Conservation (phyloP, 2,888 invertebrate genomes). For the Drosophila ezoana region DNA sequence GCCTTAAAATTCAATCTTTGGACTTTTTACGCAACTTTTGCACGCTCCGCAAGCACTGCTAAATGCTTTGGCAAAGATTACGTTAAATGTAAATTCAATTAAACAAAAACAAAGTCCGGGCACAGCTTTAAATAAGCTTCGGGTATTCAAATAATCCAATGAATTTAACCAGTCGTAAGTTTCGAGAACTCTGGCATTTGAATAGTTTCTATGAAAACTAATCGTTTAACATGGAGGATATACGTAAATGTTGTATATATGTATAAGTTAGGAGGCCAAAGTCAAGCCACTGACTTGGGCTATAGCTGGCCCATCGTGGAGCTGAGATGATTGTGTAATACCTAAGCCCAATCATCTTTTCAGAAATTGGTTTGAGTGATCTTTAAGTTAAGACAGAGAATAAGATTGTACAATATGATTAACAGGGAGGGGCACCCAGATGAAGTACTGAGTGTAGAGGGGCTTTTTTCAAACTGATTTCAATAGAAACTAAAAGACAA, state of each 20-base stretch:
- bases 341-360: too few relatives aligned
- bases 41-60: slow-evolving; percentile 9
- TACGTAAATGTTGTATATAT: not conserved
- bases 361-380: too few relatives aligned
- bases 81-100: slow-evolving; percentile 27
- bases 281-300: too few relatives aligned
- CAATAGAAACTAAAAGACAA: too few relatives aligned
- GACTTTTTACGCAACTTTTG: slow-evolving; percentile 21
- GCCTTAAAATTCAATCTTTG: slow-evolving; percentile 9
- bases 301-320: too few relatives aligned
- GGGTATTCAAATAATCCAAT: slow-evolving; percentile 16
- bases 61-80: slow-evolving; percentile 21
- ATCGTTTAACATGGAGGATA: not conserved
- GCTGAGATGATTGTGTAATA: too few relatives aligned
- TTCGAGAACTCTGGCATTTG: not conserved
- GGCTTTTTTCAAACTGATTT: too few relatives aligned
- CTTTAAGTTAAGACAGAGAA: too few relatives aligned
- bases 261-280: not conserved
- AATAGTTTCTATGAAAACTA: not conserved
- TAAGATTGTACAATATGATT: too few relatives aligned
- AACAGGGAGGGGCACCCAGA: too few relatives aligned
- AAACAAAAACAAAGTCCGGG: slow-evolving; percentile 15
- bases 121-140: slow-evolving; percentile 12
- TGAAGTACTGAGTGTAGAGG: too few relatives aligned
- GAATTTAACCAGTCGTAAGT: not conserved